These are phyloP conservation scores for Caenorhabditis plicata DNA, from an alignment of 2,888 invertebrate species.

Conservation along the genomic window DNA sequence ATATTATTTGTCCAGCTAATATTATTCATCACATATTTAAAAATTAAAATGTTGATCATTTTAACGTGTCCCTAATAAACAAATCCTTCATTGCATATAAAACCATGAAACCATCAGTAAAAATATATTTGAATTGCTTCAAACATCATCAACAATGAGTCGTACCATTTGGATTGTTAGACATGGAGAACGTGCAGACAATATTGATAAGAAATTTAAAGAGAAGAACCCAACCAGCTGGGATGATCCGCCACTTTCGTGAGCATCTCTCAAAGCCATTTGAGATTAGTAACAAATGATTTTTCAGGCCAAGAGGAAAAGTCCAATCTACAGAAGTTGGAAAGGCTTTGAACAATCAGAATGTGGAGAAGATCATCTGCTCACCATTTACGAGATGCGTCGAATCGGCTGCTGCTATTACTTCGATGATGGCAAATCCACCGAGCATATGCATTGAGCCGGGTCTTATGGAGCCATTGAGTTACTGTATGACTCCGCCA, in stretches of 20 bases:
- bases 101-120: too few species aligned
- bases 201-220: slow-evolving; percentile 56
- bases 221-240: slow-evolving; percentile 35
- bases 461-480: slow-evolving; percentile 58
- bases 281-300: too few species aligned
- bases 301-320: slow-evolving; percentile 51
- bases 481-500: slow-evolving; percentile 46
- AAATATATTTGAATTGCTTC: too few species aligned
- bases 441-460: slow-evolving; percentile 54
- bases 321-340: slow-evolving; percentile 58
- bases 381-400: slow-evolving; percentile 62
- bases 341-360: slow-evolving; percentile 37
- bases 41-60: too few species aligned
- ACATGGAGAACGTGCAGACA: slow-evolving; percentile 62
- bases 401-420: slow-evolving; percentile 48
- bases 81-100: too few species aligned
- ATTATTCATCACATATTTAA: too few species aligned
- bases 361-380: slow-evolving; percentile 51
- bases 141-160: slow-evolving; percentile 8
- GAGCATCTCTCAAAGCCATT: background rate
- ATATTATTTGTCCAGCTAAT: too few species aligned
- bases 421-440: slow-evolving; percentile 24
- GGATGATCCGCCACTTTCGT: slow-evolving; percentile 62
- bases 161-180: slow-evolving; percentile 57
- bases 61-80: too few species aligned